Evolutionary conservation across 2,888 invertebrate species (phyloP).

Genomic region (Ommatoiulus sabulosus): DNA sequence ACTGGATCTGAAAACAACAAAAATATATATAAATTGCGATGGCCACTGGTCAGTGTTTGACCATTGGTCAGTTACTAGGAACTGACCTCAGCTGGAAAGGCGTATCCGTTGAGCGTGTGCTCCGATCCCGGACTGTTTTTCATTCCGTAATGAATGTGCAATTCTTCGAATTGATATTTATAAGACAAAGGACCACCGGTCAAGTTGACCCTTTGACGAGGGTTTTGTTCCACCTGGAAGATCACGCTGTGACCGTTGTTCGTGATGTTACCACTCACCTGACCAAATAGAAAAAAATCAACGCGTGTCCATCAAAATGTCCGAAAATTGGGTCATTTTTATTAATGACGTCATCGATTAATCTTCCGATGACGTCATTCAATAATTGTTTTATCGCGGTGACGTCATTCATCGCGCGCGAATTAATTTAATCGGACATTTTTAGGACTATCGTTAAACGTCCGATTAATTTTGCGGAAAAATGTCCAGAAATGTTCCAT

Average conservation of each 20-base stretch:
- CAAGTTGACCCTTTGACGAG: conserved; percentile 88
- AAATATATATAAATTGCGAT: too few relatives aligned
- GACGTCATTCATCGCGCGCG: too few relatives aligned
- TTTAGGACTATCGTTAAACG: too few relatives aligned
- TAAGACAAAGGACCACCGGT: conserved; percentile 96
- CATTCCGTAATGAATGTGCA: conserved; percentile 93
- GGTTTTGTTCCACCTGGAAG: conserved; percentile 88
- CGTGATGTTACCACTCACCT: conserved; percentile 90
- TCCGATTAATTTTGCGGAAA: too few relatives aligned
- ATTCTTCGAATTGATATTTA: conserved; percentile 94
- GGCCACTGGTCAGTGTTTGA: too few relatives aligned
- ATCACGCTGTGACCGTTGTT: conserved; percentile 97
- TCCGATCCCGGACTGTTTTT: conserved; percentile 95
- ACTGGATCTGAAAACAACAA: conserved; percentile 82
- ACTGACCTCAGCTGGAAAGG: conserved; percentile 95
- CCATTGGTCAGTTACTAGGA: too few relatives aligned
- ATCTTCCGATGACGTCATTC: too few relatives aligned
- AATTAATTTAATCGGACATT: too few relatives aligned
- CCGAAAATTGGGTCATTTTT: too few relatives aligned
- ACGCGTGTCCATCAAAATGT: not conserved
- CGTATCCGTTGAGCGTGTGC: conserved; percentile 94
- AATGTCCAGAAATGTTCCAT: too few relatives aligned
- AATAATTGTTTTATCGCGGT: too few relatives aligned
- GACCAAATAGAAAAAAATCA: conserved; percentile 61
- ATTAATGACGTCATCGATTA: too few relatives aligned